These are phyloP conservation scores for Indicator maculatus DNA, from an alignment of 2,113 vertebrate species.

Conservation along the genomic window DNA sequence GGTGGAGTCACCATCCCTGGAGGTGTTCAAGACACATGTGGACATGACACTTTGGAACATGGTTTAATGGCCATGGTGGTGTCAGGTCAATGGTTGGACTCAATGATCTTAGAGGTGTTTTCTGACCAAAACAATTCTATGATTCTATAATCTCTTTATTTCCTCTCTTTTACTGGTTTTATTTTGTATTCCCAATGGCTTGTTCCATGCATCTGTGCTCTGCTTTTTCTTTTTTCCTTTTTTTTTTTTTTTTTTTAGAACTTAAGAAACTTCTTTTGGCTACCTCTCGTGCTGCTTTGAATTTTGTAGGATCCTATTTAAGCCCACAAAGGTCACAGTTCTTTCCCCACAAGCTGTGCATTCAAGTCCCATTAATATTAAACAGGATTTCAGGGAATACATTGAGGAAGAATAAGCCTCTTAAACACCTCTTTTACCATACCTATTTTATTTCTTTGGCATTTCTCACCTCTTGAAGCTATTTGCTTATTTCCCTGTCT, in stretches of 20 bases:
- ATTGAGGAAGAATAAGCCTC: slow-evolving; percentile 55
- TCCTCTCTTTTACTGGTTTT: neutral
- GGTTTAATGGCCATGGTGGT: no score
- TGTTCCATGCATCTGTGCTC: neutral
- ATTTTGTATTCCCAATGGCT: neutral
- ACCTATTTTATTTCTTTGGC: slow-evolving; percentile 65
- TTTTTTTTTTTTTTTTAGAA: neutral
- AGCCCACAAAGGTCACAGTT: slow-evolving; percentile 9
- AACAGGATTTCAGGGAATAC: slow-evolving; percentile 60
- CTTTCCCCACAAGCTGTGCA: slow-evolving; percentile 8
- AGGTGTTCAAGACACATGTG: no score
- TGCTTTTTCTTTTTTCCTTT: neutral
- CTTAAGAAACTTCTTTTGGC: slow-evolving; percentile 11
- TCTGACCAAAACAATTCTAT: no score
- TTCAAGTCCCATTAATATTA: slow-evolving; percentile 69
- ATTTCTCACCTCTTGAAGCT: slow-evolving; percentile 51
- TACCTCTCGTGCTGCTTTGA: slow-evolving; percentile 22
- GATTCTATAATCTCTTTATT: neutral
- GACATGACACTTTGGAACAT: no score
- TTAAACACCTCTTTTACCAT: slow-evolving; percentile 74
- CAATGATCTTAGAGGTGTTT: no score
- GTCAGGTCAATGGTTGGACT: no score
- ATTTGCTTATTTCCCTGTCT: slow-evolving; percentile 39
- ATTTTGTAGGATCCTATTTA: slow-evolving; percentile 60
- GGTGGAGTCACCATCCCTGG: no score